phyloP scores from a whole-genome alignment of 2,113 vertebrate species.

The Heterotilapia buettikoferi region DNA sequence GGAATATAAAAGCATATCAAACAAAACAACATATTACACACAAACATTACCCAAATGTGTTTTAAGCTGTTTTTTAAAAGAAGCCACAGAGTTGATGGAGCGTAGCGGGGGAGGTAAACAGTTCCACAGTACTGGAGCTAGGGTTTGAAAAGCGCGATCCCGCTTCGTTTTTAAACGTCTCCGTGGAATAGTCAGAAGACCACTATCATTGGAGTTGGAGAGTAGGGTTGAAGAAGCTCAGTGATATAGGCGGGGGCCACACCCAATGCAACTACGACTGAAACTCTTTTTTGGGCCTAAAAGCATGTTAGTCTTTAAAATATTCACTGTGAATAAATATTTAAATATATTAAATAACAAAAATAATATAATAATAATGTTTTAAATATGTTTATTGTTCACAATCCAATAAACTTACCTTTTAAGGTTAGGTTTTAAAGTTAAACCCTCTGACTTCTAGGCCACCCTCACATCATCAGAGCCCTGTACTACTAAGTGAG shows the following conservation, averaged over 20 bases:
- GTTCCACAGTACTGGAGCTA: fast-evolving
- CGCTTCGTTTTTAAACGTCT: not conserved
- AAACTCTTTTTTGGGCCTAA: not conserved
- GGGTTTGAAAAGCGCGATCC: not conserved
- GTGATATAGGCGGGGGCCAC: not conserved
- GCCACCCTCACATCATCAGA: not conserved
- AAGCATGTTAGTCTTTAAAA: not conserved
- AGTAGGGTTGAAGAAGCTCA: not conserved
- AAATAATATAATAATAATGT: not conserved
- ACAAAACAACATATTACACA: too few relatives aligned
- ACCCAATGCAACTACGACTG: fast-evolving
- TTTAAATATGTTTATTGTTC: not conserved
- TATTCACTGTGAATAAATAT: not conserved
- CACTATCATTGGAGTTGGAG: not conserved
- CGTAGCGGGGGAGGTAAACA: fast-evolving
- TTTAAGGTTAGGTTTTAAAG: not conserved
- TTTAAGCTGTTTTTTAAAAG: not conserved
- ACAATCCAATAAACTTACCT: not conserved
- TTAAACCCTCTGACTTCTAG: not conserved
- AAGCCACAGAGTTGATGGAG: not conserved
- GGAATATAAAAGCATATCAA: too few relatives aligned
- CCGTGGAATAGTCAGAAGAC: not conserved
- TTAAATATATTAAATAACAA: not conserved
- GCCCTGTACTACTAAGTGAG: not conserved
- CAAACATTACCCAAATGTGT: too few relatives aligned